A percentile compares a stretch with the other conserved stretches of the same genome.
Conservation (phyloP, 2,888 invertebrate genomes). For the Limnephilus rhombicus region DNA sequence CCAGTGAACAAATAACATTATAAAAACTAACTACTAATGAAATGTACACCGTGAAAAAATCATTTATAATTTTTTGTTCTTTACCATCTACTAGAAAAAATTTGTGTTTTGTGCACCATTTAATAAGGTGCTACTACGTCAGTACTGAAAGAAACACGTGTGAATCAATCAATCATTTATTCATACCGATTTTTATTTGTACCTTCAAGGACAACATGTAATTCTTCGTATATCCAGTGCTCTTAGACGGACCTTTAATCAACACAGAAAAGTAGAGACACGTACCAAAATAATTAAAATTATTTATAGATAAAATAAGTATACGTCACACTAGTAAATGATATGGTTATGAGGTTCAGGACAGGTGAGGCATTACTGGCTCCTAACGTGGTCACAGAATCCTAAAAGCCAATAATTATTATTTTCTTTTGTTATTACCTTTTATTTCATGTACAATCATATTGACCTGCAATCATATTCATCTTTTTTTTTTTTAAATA, state of each 20-base stretch:
- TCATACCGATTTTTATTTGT: neutral
- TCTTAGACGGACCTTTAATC: neutral
- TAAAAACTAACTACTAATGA: neutral
- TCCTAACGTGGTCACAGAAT: too few relatives aligned
- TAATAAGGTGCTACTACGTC: neutral
- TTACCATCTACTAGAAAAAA: neutral
- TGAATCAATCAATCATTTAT: neutral
- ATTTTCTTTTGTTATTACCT: too few relatives aligned
- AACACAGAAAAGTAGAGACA: neutral
- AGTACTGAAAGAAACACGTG: neutral
- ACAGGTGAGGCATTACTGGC: neutral
- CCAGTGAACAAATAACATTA: neutral
- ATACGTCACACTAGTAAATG: neutral
- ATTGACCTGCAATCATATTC: too few relatives aligned
- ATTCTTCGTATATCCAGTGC: neutral
- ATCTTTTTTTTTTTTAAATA: too few relatives aligned
- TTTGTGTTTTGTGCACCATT: neutral
- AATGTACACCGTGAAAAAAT: too few relatives aligned
- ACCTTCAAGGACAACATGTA: neutral
- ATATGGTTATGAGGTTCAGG: neutral
- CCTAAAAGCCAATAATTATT: too few relatives aligned
- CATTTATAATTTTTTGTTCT: too few relatives aligned
- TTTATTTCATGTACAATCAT: too few relatives aligned
- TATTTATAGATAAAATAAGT: neutral
- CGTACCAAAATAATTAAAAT: neutral